A percentile compares a stretch with the other conserved stretches of the same genome.
Conservation (phyloP, 2,113 vertebrate species). For the Ornithorhynchus anatinus region DNA sequence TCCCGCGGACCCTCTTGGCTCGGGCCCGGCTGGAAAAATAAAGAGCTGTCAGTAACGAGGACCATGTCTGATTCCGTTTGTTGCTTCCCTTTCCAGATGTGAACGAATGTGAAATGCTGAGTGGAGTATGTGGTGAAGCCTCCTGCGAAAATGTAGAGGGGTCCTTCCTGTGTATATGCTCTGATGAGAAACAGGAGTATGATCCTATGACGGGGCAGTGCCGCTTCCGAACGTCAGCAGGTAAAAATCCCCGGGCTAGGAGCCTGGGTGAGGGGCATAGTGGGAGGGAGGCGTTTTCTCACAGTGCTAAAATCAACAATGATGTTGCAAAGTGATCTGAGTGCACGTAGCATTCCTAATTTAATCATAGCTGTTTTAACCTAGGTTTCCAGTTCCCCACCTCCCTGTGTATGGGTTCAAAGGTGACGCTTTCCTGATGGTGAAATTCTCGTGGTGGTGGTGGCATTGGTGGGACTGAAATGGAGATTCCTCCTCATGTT, state of each 20-base stretch:
- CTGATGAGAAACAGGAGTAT: constrained; percentile 85
- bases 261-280: background rate
- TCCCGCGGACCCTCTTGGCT: constrained; percentile 21
- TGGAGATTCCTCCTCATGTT: too few species aligned
- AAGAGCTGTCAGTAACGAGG: constrained; percentile 5
- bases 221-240: constrained; percentile 73
- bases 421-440: too few species aligned
- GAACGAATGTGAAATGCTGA: constrained; percentile 93
- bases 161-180: constrained; percentile 88
- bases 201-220: constrained; percentile 89
- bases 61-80: constrained; percentile 15
- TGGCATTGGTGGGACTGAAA: too few species aligned
- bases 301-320: background rate
- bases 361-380: too few species aligned
- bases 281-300: background rate
- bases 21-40: constrained; percentile 31
- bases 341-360: too few species aligned
- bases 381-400: too few species aligned
- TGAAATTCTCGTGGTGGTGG: too few species aligned
- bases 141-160: constrained; percentile 91
- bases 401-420: too few species aligned
- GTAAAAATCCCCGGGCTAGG: constrained; percentile 70
- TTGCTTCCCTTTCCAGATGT: constrained; percentile 80
- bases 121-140: constrained; percentile 90
- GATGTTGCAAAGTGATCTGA: too few species aligned